A percentile compares a stretch with the other conserved stretches of the same genome.
Evolutionary conservation across 2,797 vertebrate species (phyloP).

Genomic region (Pagetopsis macropterus): DNA sequence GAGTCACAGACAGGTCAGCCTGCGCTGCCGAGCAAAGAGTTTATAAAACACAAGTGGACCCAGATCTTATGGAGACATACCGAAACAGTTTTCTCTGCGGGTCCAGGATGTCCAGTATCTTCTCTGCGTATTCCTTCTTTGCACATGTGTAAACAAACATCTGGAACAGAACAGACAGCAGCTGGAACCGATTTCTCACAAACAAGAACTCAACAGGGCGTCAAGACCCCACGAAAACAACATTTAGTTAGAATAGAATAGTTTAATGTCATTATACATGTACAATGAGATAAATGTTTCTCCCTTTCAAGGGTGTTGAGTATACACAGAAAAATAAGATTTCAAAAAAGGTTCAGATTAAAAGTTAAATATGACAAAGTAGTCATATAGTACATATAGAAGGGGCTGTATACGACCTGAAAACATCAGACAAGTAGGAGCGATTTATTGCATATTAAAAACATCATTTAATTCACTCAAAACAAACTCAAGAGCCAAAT

Average conservation of each 20-base stretch:
- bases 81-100: slow-evolving; percentile 87
- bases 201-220: neutral
- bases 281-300: no score
- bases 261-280: no score
- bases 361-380: neutral
- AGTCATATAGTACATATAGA: no score
- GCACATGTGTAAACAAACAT: slow-evolving; percentile 89
- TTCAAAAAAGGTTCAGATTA: neutral
- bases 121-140: slow-evolving; percentile 87
- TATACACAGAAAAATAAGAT: neutral
- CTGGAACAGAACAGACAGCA: slow-evolving; percentile 75
- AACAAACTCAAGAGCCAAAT: neutral
- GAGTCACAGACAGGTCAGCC: neutral
- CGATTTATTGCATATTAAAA: neutral
- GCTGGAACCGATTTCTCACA: slow-evolving; percentile 9
- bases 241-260: neutral
- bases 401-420: neutral
- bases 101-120: slow-evolving; percentile 88
- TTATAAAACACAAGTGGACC: slow-evolving; percentile 42
- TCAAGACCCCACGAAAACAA: neutral
- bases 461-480: neutral
- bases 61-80: slow-evolving; percentile 61
- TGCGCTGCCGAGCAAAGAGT: neutral
- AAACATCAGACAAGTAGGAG: neutral
- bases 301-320: neutral